Conservation (phyloP, 1,140 invertebrate genomes). For the Hirudo medicinalis region DNA sequence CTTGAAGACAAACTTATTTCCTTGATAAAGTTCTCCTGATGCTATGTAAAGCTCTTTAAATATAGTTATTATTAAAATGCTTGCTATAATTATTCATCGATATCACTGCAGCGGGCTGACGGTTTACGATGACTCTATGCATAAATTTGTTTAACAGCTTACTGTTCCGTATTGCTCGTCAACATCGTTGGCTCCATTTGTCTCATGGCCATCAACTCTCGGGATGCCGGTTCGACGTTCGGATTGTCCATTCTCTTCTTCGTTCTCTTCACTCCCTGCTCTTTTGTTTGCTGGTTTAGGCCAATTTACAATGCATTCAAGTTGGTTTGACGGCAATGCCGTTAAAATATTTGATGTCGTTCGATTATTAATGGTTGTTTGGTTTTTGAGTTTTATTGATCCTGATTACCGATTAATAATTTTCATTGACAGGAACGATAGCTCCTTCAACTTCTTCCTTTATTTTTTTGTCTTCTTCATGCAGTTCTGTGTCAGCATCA, state of each 20-base stretch:
- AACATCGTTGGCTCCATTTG: slow-evolving; percentile 11
- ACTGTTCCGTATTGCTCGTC: slow-evolving; percentile 6
- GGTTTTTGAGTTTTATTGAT: too few relatives aligned
- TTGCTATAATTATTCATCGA: too few relatives aligned
- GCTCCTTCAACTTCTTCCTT: slow-evolving; percentile 98
- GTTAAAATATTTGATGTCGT: neutral
- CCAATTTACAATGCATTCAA: slow-evolving; percentile 73
- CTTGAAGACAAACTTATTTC: too few relatives aligned
- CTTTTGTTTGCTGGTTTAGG: slow-evolving; percentile 92
- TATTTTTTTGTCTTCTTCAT: slow-evolving; percentile 99
- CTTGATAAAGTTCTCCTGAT: too few relatives aligned
- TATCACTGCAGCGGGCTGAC: too few relatives aligned
- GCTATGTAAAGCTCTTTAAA: too few relatives aligned
- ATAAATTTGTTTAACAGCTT: slow-evolving; percentile 5
- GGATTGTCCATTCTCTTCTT: slow-evolving; percentile 78
- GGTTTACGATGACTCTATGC: too few relatives aligned
- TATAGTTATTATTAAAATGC: too few relatives aligned
- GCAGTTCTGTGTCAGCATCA: slow-evolving; percentile 76
- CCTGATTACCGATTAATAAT: too few relatives aligned
- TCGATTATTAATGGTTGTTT: neutral
- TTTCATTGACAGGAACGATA: slow-evolving; percentile 52
- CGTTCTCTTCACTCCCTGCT: slow-evolving; percentile 82
- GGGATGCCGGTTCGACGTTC: slow-evolving; percentile 56
- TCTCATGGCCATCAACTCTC: slow-evolving; percentile 1
- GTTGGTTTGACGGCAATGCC: slow-evolving; percentile 40